phyloP scores from a whole-genome alignment of 1,140 invertebrate species.

The Chrysomallon squamiferum region DNA sequence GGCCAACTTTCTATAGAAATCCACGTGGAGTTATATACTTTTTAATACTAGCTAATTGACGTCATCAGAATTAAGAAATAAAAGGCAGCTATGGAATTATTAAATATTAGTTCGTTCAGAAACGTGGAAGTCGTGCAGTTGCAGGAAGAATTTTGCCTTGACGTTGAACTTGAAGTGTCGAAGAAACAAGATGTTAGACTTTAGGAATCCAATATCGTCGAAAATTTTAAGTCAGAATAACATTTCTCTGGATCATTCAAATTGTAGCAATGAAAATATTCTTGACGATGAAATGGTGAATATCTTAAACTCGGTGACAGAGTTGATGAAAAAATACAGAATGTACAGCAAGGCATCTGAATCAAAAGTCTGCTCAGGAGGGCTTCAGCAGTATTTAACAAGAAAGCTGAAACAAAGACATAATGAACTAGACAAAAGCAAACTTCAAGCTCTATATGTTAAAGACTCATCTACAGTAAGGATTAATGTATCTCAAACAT shows the following conservation, averaged over 20 bases:
- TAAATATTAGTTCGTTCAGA: too few species aligned
- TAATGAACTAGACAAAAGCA: background rate
- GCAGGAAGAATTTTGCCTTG: too few species aligned
- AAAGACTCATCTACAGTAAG: conserved; percentile 8
- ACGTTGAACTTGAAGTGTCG: too few species aligned
- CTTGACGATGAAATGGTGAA: conserved; percentile 11
- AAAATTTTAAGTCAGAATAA: too few species aligned
- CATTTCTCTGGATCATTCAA: too few species aligned
- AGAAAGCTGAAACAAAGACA: conserved; percentile 31
- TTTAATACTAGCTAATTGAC: background rate
- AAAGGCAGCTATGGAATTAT: background rate
- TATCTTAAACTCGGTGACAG: conserved; percentile 26
- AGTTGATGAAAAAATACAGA: conserved; percentile 45
- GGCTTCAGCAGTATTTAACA: conserved; percentile 48
- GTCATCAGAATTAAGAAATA: background rate
- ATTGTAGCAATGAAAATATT: background rate
- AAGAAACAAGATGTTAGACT: too few species aligned
- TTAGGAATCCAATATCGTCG: too few species aligned
- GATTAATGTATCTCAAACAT: too few species aligned
- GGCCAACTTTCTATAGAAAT: background rate
- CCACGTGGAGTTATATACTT: conserved; percentile 5
- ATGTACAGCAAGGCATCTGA: conserved; percentile 30
- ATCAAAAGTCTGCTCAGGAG: conserved; percentile 37
- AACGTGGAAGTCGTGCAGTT: too few species aligned
- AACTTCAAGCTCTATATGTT: conserved; percentile 20